Base-by-base conservation (phyloP, 2,113 vertebrate genomes). In the Fulmarus glacialis region DNA sequence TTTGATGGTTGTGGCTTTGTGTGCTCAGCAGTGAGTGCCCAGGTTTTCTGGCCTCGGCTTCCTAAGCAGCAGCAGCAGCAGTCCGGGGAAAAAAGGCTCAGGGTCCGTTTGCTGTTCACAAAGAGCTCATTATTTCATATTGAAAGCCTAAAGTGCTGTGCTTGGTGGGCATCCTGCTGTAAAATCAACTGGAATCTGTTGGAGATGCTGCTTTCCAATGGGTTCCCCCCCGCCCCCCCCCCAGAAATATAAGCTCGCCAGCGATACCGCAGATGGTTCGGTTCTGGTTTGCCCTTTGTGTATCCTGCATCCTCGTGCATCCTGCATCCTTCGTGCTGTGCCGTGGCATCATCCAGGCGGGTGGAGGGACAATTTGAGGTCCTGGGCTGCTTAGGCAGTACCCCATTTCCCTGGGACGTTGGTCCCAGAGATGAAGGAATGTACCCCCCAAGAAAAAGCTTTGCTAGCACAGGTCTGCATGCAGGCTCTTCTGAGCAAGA, bases 301-400 rank as follows among this genome's bases (percentile, higher is more conserved):
- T 22, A 47, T 43, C 9, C n/a, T 15, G n/a, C n/a, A n/a, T n/a
- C n/a, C n/a, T 19, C 5, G 18, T 18, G 30, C 22, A 47, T 43
- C 7, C 29, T 15, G 18, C 12, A 3, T 42, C 40, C 38, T 52
- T 60, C 6, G 6, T 16, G 34, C 34, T 24, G 34, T 16, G 58
- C 34, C 3, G 30, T 19, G 50, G 38, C 9, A 2, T 38, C 12
- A 29, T 16, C 50, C 50, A 23, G 42, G 56, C 0, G 0, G 34
- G 52, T 26, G 36, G 53, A 67, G 62, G 48, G 40, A 26, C 23
- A 34, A 2, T 36, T 63, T 24, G 58, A 12, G n/a, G 58, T 24
- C n/a, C n/a, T 60, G n/a, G 23, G n/a, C n/a, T 11, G 22, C 58
- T 24, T 60, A 24, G 58, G 58, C 58, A 60, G 22, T 15, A 10